Evolutionary conservation across 2,888 invertebrate species (phyloP).

Genomic region (Thera obeliscata): DNA sequence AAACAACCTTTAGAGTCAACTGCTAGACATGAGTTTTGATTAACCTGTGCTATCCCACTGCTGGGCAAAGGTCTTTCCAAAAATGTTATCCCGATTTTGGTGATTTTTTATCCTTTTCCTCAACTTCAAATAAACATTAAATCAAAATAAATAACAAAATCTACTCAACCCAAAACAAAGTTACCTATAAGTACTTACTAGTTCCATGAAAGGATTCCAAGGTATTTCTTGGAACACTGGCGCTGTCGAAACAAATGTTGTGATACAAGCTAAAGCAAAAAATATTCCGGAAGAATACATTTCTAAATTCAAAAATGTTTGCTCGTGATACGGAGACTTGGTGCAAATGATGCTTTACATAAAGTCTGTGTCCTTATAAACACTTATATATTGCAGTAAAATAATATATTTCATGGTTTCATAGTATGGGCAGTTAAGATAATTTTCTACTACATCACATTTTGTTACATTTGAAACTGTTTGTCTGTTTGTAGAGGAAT

Average conservation of each 20-base stretch:
- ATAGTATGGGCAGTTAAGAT: slow-evolving; percentile 3
- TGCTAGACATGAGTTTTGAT: too few relatives aligned
- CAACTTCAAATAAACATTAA: too few relatives aligned
- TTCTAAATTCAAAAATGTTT: background rate
- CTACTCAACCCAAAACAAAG: too few relatives aligned
- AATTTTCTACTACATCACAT: background rate
- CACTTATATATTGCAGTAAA: background rate
- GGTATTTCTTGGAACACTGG: slow-evolving; percentile 20
- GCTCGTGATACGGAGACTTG: background rate
- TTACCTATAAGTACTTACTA: slow-evolving; percentile 39
- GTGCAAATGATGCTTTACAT: background rate
- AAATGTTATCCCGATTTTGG: too few relatives aligned
- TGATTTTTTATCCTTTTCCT: too few relatives aligned
- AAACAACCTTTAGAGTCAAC: too few relatives aligned
- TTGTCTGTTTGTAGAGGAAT: background rate
- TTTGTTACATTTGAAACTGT: background rate
- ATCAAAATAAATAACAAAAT: too few relatives aligned
- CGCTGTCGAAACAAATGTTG: slow-evolving; percentile 39
- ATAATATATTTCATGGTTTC: background rate
- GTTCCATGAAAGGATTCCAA: slow-evolving; percentile 39
- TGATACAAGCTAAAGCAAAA: slow-evolving; percentile 28
- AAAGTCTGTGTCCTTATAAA: background rate
- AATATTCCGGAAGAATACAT: background rate
- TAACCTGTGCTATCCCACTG: too few relatives aligned
- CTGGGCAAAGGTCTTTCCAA: too few relatives aligned